Evolutionary conservation across 2,797 vertebrate species (phyloP).

Genomic region (Molossus molossus): DNA sequence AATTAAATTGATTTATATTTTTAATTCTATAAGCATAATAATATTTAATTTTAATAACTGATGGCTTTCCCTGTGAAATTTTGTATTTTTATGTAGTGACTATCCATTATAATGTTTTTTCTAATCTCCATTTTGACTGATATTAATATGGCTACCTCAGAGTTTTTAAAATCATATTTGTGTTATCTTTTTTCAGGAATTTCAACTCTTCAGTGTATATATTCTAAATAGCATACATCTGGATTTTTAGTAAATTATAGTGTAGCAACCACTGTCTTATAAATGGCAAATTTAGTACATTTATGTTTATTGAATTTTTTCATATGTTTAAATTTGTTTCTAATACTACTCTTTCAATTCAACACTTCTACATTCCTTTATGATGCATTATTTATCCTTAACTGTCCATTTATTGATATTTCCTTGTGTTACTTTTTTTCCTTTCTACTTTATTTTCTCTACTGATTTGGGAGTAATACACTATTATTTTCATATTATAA

Average conservation of each 20-base stretch:
- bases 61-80: background rate
- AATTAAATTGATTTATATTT: constrained; percentile 22
- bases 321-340: background rate
- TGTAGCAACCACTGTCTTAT: background rate
- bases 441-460: background rate
- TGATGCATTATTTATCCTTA: background rate
- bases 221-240: background rate
- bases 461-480: background rate
- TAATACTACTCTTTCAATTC: background rate
- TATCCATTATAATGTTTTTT: background rate
- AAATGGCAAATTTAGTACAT: background rate
- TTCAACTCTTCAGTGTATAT: background rate
- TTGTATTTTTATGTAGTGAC: background rate
- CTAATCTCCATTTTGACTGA: background rate
- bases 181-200: background rate
- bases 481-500: background rate
- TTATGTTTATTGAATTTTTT: background rate
- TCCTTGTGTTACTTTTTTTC: background rate
- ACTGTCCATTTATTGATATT: background rate
- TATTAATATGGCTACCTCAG: background rate
- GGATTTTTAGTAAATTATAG: background rate
- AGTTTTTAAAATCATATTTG: background rate
- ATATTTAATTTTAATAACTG: background rate
- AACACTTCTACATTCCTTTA: background rate
- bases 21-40: background rate